Conservation (phyloP, 1,140 invertebrate species). For the Macrostomum lignano region DNA sequence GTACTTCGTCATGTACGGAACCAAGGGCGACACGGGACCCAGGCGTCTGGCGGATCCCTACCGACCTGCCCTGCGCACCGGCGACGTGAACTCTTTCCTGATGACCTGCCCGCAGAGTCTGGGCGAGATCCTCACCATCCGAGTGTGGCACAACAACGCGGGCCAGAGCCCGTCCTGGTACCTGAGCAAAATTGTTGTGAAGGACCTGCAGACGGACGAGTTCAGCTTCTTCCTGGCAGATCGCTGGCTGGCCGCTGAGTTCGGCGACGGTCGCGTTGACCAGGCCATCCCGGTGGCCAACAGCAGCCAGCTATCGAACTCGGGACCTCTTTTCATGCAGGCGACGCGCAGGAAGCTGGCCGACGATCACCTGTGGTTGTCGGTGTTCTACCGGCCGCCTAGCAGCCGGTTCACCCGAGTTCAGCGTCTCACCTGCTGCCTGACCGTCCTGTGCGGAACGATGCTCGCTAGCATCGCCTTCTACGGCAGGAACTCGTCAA, state of each 20-base stretch:
- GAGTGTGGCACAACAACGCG: conserved; percentile 25
- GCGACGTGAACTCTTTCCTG: too few species aligned
- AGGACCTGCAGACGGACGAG: conserved; percentile 14
- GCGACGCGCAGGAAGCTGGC: conserved; percentile 8
- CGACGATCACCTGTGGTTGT: conserved; percentile 23
- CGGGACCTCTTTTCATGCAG: conserved; percentile 2
- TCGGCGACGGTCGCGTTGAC: conserved; percentile 13
- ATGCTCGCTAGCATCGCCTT: conserved; percentile 18
- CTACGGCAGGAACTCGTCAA: conserved; percentile 15
- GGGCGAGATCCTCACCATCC: conserved; percentile 19
- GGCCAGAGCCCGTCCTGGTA: conserved; percentile 21
- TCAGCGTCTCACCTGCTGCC: conserved; percentile 18
- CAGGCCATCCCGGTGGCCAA: conserved; percentile 13
- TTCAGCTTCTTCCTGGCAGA: conserved; percentile 14
- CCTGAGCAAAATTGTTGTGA: conserved; percentile 17
- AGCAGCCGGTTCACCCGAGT: conserved; percentile 20
- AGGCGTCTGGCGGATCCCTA: conserved; percentile 13
- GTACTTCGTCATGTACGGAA: conserved; percentile 15
- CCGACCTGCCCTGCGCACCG: too few species aligned
- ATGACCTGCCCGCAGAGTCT: too few species aligned
- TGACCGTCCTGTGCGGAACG: conserved; percentile 16
- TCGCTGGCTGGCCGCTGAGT: conserved; percentile 14
- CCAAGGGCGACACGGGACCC: conserved; percentile 12
- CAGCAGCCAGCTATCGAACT: background rate
- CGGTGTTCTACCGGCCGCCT: conserved; percentile 16